Base-by-base conservation (phyloP, 1,140 invertebrate genomes). In the Rhopalosiphum maidis region DNA sequence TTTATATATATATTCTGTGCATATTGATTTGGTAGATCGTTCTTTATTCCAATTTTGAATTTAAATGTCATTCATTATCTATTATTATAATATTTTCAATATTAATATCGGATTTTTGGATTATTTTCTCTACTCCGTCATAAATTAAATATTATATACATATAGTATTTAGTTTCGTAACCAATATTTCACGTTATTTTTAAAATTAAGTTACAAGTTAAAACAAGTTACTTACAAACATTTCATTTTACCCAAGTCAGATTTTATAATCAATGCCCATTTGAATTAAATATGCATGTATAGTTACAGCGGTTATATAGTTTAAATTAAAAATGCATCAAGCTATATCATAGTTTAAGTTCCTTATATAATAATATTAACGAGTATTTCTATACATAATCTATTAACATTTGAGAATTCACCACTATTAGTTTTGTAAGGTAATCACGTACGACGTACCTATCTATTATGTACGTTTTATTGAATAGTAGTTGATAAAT, bases 41-140 rank as follows among this genome's bases (percentile, higher is more conserved):
- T 41, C 51, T 89, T 22, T 68, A 68, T 43, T 41, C 35, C 2
- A 55, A 89, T 89, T 55, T 89, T 41, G 41, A 22, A 89, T 90
- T 90, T 25, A 68, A 37, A 43, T 43, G 41, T 68, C 25, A 68
- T 68, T 68, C 55, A 68, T 90, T 55, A 43, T 90, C 37, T 43
- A 68, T 90, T 43, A 68, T 90, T n/a, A 90, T 68, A 90, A 90
- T 90, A 22, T 41, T 43, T 55, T 90, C 89, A 68, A 43, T 18
- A 60, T 55, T 68, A 25, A 68, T 68, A 43, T 41, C 25, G 15
- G 54, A n/a, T 43, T 68, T 90, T 90, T 37, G 5, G 37, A 90
- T 68, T 15, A 68, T 90, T 90, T 60, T 90, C 37, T 9, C 41
- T 43, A 55, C n/a, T 68, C 41, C 3, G 1, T 21, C 55, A n/a